Percentiles rank a stretch among this genome's conserved stretches.
Conservation (phyloP, 2,888 invertebrate species). For the Agrilus mali region DNA sequence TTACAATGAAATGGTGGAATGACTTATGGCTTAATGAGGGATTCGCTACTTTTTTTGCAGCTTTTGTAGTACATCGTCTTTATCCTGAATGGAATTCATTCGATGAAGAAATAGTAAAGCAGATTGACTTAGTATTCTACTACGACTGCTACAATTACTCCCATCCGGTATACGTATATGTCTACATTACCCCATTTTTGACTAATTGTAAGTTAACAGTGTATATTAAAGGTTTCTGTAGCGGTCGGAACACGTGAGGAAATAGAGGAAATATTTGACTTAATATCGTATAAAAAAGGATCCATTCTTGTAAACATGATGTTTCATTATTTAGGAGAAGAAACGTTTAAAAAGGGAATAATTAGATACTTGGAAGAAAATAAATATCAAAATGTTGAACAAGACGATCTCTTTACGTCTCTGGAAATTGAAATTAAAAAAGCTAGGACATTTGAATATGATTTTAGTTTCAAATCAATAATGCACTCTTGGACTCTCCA, state of each 20-base stretch:
- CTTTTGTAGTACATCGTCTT: conserved; percentile 42
- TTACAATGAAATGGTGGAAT: conserved; percentile 76
- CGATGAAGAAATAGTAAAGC: conserved; percentile 42
- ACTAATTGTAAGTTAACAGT: no score
- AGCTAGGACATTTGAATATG: conserved; percentile 36
- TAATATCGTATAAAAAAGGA: conserved; percentile 77
- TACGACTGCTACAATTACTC: conserved; percentile 63
- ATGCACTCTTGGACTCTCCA: conserved; percentile 84
- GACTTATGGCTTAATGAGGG: conserved; percentile 72
- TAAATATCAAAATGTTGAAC: conserved; percentile 62
- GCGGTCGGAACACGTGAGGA: conserved; percentile 63
- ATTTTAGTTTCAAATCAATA: conserved; percentile 53
- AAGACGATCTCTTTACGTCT: conserved; percentile 72
- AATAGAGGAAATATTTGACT: conserved; percentile 73
- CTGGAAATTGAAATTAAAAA: conserved; percentile 46
- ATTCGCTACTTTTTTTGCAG: conserved; percentile 56
- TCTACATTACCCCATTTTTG: not conserved
- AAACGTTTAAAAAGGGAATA: conserved; percentile 56
- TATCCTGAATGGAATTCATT: conserved; percentile 55
- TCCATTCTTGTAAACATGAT: conserved; percentile 85
- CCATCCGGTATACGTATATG: conserved; percentile 49
- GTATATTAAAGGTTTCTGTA: conserved; percentile 43
- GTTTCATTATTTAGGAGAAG: conserved; percentile 69
- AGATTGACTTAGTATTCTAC: conserved; percentile 46
- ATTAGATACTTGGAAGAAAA: conserved; percentile 51